Percentiles rank a stretch among this genome's conserved stretches.
These are phyloP conservation scores for Adela reaumurella DNA, from an alignment of 2,888 invertebrate genomes.

Conservation along the genomic window DNA sequence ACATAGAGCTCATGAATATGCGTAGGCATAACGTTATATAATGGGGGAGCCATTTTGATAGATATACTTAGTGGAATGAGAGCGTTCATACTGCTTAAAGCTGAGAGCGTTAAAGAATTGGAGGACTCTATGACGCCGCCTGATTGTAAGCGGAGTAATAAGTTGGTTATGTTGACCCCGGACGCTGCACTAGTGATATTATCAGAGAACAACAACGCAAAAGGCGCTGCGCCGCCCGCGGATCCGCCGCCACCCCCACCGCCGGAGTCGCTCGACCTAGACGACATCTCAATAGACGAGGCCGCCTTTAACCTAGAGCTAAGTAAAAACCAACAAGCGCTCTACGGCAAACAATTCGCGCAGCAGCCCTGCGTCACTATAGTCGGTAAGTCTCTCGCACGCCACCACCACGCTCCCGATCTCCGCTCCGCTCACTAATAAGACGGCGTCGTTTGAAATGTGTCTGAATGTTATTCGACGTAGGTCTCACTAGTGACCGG, in stretches of 20 bases:
- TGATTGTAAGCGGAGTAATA: neutral
- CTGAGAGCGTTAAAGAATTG: too few relatives aligned
- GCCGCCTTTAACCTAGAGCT: conserved; percentile 68
- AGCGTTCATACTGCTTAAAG: too few relatives aligned
- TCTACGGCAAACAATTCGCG: conserved; percentile 69
- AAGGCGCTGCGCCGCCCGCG: conserved; percentile 40
- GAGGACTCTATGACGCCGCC: neutral
- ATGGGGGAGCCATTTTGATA: too few relatives aligned
- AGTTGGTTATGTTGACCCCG: conserved; percentile 18
- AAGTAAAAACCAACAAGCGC: conserved; percentile 66
- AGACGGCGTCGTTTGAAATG: too few relatives aligned
- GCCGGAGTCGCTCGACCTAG: conserved; percentile 25
- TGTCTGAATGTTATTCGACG: too few relatives aligned
- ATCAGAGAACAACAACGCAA: conserved; percentile 34
- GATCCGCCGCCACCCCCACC: conserved; percentile 51
- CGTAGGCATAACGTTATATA: too few relatives aligned
- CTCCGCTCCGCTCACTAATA: too few relatives aligned
- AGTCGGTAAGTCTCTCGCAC: conserved; percentile 43
- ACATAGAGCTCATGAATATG: too few relatives aligned
- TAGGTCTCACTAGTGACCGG: too few relatives aligned
- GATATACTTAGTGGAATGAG: too few relatives aligned
- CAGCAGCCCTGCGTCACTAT: conserved; percentile 30
- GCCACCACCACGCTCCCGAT: too few relatives aligned
- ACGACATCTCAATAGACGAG: conserved; percentile 34
- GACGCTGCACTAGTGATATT: conserved; percentile 36